These are phyloP conservation scores for Furcula furcula DNA, from an alignment of 2,888 invertebrate genomes.

Conservation along the genomic window DNA sequence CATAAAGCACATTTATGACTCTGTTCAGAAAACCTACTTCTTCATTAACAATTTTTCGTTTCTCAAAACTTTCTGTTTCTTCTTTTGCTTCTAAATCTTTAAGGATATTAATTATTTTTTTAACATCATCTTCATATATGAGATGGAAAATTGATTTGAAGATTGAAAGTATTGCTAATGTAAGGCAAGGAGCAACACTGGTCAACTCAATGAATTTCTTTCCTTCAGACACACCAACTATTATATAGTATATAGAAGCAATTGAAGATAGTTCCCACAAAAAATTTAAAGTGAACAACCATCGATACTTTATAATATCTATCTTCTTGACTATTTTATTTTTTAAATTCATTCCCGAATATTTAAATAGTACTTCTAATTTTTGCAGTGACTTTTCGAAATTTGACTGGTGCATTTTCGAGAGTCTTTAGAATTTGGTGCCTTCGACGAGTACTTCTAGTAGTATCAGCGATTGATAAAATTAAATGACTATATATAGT, in stretches of 20 bases:
- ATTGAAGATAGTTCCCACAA: conserved; percentile 30
- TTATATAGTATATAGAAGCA: conserved; percentile 24
- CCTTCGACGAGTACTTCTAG: too few relatives aligned
- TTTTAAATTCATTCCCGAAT: conserved; percentile 31
- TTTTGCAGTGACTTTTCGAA: conserved; percentile 35
- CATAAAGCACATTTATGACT: conserved; percentile 33
- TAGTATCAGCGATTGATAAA: too few relatives aligned
- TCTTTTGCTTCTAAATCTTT: conserved; percentile 28
- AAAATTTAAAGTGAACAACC: conserved; percentile 31
- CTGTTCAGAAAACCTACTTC: conserved; percentile 31
- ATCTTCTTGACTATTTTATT: conserved; percentile 13
- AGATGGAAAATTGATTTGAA: conserved; percentile 31
- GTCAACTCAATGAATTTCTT: conserved; percentile 38
- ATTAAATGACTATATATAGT: too few relatives aligned
- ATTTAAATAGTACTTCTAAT: conserved; percentile 26
- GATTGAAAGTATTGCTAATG: conserved; percentile 27
- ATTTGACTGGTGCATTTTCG: too few relatives aligned
- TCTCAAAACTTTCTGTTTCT: conserved; percentile 13
- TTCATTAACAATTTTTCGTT: conserved; percentile 21
- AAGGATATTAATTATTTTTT: conserved; percentile 23
- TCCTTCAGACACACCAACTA: conserved; percentile 23
- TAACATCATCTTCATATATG: conserved; percentile 22
- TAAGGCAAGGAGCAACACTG: conserved; percentile 35
- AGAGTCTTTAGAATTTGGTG: too few relatives aligned
- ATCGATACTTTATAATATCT: conserved; percentile 28